A percentile compares a stretch with the other conserved stretches of the same genome.
These are phyloP conservation scores for Scolopax bukidnonensis DNA, from an alignment of 2,797 vertebrate genomes.

Conservation along the genomic window DNA sequence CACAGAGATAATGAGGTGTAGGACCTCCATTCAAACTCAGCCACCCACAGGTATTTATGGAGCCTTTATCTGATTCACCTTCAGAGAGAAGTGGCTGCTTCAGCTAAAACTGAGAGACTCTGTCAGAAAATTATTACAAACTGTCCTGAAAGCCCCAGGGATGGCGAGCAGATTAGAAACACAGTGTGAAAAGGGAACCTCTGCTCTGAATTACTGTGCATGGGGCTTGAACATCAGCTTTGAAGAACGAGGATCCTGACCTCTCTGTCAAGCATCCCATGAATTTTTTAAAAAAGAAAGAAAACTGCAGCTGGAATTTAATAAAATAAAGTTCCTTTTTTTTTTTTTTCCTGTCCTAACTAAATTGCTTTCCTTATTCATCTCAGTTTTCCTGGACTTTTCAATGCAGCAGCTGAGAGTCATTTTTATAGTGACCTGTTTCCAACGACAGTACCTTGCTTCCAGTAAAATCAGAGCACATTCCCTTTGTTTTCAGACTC, in stretches of 20 bases:
- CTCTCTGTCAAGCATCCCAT: not conserved
- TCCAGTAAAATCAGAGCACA: constrained; percentile 44
- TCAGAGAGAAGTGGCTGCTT: not conserved
- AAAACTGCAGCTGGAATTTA: not conserved
- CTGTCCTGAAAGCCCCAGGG: not conserved
- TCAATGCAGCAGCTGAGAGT: not conserved
- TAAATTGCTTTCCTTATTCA: not conserved
- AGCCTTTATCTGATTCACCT: not conserved
- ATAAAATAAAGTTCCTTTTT: not conserved
- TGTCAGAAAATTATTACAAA: not conserved
- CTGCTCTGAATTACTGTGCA: not conserved
- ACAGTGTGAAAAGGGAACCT: not conserved
- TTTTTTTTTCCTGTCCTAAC: accelerated
- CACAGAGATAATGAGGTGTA: not conserved
- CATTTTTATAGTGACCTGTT: not conserved
- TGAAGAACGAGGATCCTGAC: not conserved
- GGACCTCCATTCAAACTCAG: not conserved
- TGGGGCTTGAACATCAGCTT: not conserved
- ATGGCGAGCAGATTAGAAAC: not conserved
- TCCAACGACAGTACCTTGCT: constrained; percentile 5
- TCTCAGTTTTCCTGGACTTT: not conserved
- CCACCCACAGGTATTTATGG: not conserved
- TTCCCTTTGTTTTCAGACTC: constrained; percentile 27
- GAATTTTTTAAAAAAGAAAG: not conserved
- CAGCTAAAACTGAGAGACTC: not conserved